Conservation (phyloP, 2,888 invertebrate species). For the Calliphora vomitoria region DNA sequence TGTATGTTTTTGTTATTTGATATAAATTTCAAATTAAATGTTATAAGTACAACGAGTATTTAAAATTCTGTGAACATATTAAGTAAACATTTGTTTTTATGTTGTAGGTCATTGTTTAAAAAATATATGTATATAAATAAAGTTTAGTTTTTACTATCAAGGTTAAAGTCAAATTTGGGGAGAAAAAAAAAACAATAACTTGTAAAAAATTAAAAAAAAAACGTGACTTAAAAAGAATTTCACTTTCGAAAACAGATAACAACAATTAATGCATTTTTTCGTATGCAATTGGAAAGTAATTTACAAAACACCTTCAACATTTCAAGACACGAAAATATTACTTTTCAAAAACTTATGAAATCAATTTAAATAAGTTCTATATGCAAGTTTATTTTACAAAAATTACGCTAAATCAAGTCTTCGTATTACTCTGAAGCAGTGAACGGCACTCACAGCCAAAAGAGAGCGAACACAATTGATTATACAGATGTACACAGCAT, state of each 20-base stretch:
- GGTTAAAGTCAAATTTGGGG: slow-evolving; percentile 42
- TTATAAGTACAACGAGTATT: slow-evolving; percentile 3
- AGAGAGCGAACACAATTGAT: too few relatives aligned
- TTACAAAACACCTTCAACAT: neutral
- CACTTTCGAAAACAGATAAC: neutral
- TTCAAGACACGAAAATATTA: too few relatives aligned
- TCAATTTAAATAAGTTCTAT: too few relatives aligned
- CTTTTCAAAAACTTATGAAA: too few relatives aligned
- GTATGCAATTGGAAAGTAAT: slow-evolving; percentile 5
- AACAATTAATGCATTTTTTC: slow-evolving; percentile 6
- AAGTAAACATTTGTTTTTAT: slow-evolving; percentile 56
- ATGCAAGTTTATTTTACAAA: too few relatives aligned
- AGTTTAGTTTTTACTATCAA: slow-evolving; percentile 21
- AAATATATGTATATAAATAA: slow-evolving; percentile 5
- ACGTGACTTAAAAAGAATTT: slow-evolving; percentile 38
- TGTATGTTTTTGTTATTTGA: slow-evolving; percentile 16
- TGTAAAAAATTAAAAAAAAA: slow-evolving; percentile 21
- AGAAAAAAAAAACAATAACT: neutral
- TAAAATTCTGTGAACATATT: slow-evolving; percentile 47
- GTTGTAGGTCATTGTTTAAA: slow-evolving; percentile 50
- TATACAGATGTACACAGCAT: too few relatives aligned
- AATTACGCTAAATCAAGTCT: too few relatives aligned
- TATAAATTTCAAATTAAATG: slow-evolving; percentile 7
- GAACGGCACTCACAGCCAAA: too few relatives aligned
- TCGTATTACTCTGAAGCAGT: too few relatives aligned